These are phyloP conservation scores for Panthera tigris DNA, from an alignment of 2,113 vertebrate genomes.

Conservation along the genomic window DNA sequence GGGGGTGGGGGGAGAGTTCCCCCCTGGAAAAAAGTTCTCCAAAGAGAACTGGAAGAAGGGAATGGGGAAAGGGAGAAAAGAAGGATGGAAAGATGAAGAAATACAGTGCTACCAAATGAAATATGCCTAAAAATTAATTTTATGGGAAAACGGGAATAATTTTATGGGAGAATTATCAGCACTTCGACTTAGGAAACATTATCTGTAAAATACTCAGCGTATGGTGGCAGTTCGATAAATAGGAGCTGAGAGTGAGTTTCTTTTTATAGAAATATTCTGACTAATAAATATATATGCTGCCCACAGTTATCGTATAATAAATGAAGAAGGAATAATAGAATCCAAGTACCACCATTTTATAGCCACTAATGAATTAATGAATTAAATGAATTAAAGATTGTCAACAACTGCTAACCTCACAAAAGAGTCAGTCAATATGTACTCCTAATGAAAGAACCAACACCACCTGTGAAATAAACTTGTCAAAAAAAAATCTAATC, in stretches of 20 bases:
- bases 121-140: neutral
- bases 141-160: neutral
- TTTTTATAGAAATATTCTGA: neutral
- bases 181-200: neutral
- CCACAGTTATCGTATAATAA: neutral
- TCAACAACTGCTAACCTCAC: neutral
- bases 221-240: neutral
- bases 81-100: neutral
- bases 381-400: neutral
- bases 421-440: neutral
- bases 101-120: neutral
- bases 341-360: neutral
- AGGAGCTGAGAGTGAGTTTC: neutral
- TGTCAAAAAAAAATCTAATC: neutral
- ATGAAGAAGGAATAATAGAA: neutral
- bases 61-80: neutral
- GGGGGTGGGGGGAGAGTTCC: no score
- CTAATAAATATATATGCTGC: neutral
- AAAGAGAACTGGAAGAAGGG: neutral
- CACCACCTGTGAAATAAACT: neutral
- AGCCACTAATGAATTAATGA: neutral
- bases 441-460: neutral
- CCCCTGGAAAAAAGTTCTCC: no score
- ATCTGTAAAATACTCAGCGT: neutral
- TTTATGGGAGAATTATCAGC: neutral